Conservation (phyloP, 2,797 vertebrate genomes). For the Miichthys miiuy region DNA sequence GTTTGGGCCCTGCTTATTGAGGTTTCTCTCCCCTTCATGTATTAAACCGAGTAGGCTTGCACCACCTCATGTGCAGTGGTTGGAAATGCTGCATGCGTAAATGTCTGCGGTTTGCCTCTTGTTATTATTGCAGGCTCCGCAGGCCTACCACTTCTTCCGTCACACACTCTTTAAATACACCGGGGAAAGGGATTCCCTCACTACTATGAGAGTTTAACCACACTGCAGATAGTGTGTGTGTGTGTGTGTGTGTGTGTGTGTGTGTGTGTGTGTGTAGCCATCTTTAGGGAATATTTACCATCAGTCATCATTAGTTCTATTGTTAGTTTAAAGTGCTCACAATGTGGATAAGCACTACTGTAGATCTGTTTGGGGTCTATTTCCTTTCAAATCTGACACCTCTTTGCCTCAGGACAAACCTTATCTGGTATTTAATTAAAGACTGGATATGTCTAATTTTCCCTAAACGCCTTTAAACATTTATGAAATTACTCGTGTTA, state of each 20-base stretch:
- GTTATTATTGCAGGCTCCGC: constrained; percentile 60
- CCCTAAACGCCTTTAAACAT: constrained; percentile 28
- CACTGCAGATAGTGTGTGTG: constrained; percentile 3
- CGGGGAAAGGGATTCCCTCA: constrained; percentile 56
- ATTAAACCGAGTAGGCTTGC: constrained; percentile 25
- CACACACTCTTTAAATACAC: constrained; percentile 44
- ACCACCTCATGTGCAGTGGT: constrained; percentile 57
- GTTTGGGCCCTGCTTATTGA: constrained; percentile 13
- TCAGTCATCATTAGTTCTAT: constrained; percentile 13
- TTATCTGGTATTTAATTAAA: constrained; percentile 40
- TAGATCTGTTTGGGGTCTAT: constrained; percentile 15
- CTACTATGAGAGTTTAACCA: constrained; percentile 9
- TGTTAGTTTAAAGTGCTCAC: constrained; percentile 26
- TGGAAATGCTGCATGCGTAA: constrained; percentile 61
- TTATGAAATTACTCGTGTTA: constrained; percentile 30
- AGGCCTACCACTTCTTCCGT: constrained; percentile 50
- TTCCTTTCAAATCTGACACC: constrained; percentile 23
- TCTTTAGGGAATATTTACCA: constrained; percentile 21
- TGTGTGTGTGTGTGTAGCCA: background rate
- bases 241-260: too few species aligned
- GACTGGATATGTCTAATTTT: constrained; percentile 18
- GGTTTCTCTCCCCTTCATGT: constrained; percentile 22
- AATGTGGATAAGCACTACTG: constrained; percentile 19
- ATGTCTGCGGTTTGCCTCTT: constrained; percentile 72
- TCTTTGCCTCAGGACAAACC: constrained; percentile 29